A percentile compares a stretch with the other conserved stretches of the same genome.
phyloP scores from a whole-genome alignment of 2,888 invertebrate species.

The Lucinisca nassula region DNA sequence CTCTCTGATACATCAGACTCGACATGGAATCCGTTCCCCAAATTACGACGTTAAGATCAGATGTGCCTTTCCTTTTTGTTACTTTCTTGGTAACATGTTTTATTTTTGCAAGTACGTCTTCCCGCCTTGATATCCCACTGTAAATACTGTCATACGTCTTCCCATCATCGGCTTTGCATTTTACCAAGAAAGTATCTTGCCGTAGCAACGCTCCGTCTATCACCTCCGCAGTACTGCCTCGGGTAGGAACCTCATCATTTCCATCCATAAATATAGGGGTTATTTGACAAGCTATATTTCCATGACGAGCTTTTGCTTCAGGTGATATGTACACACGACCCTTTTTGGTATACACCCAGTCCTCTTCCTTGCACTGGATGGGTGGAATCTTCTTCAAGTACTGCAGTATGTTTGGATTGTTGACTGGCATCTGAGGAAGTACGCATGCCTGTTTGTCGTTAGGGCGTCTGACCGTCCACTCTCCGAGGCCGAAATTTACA shows the following conservation, averaged over 20 bases:
- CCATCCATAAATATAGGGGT: slow-evolving; percentile 89
- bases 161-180: slow-evolving; percentile 79
- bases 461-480: not conserved
- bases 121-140: slow-evolving; percentile 89
- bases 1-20: slow-evolving; percentile 90
- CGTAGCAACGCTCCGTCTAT: slow-evolving; percentile 69
- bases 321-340: slow-evolving; percentile 89
- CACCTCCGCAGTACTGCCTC: slow-evolving; percentile 69
- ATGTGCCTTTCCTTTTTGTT: slow-evolving; percentile 15
- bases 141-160: slow-evolving; percentile 91
- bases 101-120: slow-evolving; percentile 11
- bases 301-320: slow-evolving; percentile 86
- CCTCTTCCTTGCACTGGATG: slow-evolving; percentile 84
- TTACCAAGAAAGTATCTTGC: slow-evolving; percentile 82
- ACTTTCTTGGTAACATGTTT: not conserved
- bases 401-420: not conserved
- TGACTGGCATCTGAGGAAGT: not conserved
- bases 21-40: slow-evolving; percentile 97
- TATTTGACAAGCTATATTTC: slow-evolving; percentile 88
- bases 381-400: not conserved
- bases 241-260: slow-evolving; percentile 73
- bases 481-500: not conserved
- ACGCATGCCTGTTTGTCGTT: not conserved
- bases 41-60: slow-evolving; percentile 92
- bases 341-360: slow-evolving; percentile 94